These are phyloP conservation scores for Melanotaenia pygmaea DNA, from an alignment of 2,797 vertebrate genomes.

Conservation along the genomic window DNA sequence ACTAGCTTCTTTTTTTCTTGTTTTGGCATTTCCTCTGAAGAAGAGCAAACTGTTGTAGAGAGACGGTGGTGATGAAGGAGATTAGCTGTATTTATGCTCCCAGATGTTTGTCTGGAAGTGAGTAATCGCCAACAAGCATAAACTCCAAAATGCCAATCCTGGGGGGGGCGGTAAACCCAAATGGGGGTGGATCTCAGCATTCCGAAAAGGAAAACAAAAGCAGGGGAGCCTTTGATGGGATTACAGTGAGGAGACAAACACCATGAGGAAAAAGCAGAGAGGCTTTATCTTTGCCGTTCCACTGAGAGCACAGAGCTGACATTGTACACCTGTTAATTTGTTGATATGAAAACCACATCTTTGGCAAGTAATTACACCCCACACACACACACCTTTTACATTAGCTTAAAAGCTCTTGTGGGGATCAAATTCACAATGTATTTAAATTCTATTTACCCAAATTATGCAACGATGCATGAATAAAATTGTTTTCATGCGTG, in stretches of 20 bases:
- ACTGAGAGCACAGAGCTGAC: slow-evolving; percentile 55
- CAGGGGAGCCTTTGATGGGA: slow-evolving; percentile 75
- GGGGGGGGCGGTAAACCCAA: slow-evolving; percentile 48
- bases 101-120: slow-evolving; percentile 71
- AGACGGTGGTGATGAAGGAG: slow-evolving; percentile 57
- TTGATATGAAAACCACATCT: slow-evolving; percentile 71
- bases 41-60: slow-evolving; percentile 33
- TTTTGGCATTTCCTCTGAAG: slow-evolving; percentile 54
- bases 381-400: slow-evolving; percentile 41
- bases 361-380: slow-evolving; percentile 70
- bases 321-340: slow-evolving; percentile 74
- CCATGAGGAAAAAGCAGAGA: slow-evolving; percentile 42
- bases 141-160: slow-evolving; percentile 62
- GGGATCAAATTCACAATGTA: slow-evolving; percentile 59
- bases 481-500: slow-evolving; percentile 42
- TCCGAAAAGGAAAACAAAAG: slow-evolving; percentile 60
- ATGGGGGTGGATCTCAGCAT: slow-evolving; percentile 54
- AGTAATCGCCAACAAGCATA: slow-evolving; percentile 62
- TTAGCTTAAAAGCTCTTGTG: slow-evolving; percentile 68
- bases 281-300: slow-evolving; percentile 64
- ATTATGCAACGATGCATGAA: slow-evolving; percentile 47
- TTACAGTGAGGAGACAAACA: slow-evolving; percentile 73
- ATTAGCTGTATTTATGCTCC: slow-evolving; percentile 73
- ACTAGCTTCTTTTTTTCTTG: slow-evolving; percentile 26
- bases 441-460: slow-evolving; percentile 73